Evolutionary conservation across 2,888 invertebrate species (phyloP).

Genomic region (Carabus problematicus): DNA sequence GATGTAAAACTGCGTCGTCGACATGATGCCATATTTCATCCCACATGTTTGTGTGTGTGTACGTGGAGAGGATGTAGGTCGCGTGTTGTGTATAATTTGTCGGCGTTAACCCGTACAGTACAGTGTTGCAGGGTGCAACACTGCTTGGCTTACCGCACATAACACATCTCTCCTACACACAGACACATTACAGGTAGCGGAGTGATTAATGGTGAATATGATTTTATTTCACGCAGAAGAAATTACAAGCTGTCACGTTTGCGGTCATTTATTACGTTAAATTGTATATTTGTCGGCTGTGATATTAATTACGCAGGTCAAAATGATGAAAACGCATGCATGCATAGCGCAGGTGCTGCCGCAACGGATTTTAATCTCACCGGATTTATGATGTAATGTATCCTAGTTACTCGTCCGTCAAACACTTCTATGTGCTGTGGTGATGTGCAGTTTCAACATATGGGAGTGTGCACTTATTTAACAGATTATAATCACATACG

Average conservation of each 20-base stretch:
- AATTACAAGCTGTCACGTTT: constrained; percentile 41
- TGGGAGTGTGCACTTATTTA: no score
- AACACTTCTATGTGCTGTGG: no score
- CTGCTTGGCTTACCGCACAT: not conserved
- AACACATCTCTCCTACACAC: not conserved
- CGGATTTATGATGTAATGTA: no score
- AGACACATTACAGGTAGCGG: constrained; percentile 11
- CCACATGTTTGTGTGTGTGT: no score
- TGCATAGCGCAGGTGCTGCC: not conserved
- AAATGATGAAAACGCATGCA: constrained; percentile 11
- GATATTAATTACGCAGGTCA: constrained; percentile 37
- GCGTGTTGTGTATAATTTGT: not conserved
- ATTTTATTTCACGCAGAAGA: constrained; percentile 42
- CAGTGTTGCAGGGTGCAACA: constrained; percentile 1
- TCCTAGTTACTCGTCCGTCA: no score
- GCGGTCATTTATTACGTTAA: constrained; percentile 40
- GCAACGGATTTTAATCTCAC: no score
- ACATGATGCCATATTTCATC: no score
- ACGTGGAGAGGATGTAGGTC: no score
- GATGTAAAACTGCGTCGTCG: no score
- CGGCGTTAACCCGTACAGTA: not conserved
- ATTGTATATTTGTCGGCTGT: constrained; percentile 41
- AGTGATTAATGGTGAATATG: constrained; percentile 39
- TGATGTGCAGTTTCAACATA: no score
- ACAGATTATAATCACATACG: no score